Percentiles rank a stretch among this genome's conserved stretches.
Evolutionary conservation across 2,113 vertebrate species (phyloP).

Genomic region (Protobothrops mucrosquamatus): DNA sequence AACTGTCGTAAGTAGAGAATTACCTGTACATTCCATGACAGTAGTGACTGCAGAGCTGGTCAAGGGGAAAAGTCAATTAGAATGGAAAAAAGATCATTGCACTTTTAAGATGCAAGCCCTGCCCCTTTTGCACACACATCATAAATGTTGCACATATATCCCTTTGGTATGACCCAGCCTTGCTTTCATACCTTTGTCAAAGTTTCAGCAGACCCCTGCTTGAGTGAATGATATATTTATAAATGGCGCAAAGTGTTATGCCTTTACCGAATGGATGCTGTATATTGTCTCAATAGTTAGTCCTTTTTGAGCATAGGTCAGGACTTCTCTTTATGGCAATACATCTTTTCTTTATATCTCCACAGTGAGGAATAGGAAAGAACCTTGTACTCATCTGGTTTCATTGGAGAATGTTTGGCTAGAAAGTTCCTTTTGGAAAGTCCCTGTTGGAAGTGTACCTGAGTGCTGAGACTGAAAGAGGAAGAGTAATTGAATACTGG

Average conservation of each 20-base stretch:
- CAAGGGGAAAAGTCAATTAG: background rate
- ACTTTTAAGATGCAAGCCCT: background rate
- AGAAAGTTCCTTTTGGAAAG: background rate
- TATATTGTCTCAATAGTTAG: background rate
- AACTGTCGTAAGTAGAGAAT: background rate
- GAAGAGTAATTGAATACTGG: background rate
- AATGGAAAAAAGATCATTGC: background rate
- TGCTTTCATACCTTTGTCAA: background rate
- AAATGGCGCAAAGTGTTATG: background rate
- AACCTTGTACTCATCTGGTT: background rate
- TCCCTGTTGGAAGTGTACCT: background rate
- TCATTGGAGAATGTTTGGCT: background rate
- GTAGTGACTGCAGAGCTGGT: background rate
- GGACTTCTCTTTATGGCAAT: background rate
- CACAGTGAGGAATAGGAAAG: background rate
- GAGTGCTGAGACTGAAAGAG: background rate
- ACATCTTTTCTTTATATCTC: background rate
- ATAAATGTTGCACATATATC: background rate
- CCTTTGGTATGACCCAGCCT: background rate
- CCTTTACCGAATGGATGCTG: background rate
- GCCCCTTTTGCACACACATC: background rate
- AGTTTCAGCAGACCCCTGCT: background rate
- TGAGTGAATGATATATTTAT: background rate
- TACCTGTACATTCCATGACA: background rate
- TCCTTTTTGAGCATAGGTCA: background rate